Percentiles rank a stretch among this genome's conserved stretches.
phyloP scores from a whole-genome alignment of 64 coral and sea anemone genomes.

The Porites australiensis region DNA sequence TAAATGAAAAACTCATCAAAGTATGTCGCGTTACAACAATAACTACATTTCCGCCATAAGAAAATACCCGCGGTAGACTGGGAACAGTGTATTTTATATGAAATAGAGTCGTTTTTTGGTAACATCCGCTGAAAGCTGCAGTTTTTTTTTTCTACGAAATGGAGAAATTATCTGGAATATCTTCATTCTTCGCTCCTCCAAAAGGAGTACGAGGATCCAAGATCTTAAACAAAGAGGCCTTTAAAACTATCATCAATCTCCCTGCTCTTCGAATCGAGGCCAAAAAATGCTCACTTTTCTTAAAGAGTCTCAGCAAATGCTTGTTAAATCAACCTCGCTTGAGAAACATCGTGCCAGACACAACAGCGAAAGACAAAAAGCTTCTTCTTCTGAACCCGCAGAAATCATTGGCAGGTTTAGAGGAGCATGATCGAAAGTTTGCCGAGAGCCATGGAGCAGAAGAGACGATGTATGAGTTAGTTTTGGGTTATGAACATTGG shows the following conservation, averaged over 20 bases:
- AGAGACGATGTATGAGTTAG: conserved; percentile 62
- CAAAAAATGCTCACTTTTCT: conserved; percentile 86
- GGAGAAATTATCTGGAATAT: neutral
- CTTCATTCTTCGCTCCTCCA: conserved; percentile 6
- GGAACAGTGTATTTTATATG: neutral
- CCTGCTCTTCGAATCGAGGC: conserved; percentile 87
- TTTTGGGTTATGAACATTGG: conserved; percentile 89
- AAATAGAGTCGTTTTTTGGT: accelerated
- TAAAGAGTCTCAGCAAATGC: conserved; percentile 74
- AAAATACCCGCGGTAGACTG: neutral
- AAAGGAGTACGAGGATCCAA: conserved; percentile 7
- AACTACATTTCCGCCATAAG: conserved; percentile 28
- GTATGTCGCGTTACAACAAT: neutral
- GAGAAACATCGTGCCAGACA: conserved; percentile 87
- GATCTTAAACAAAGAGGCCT: conserved; percentile 33
- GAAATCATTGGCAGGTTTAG: conserved; percentile 55
- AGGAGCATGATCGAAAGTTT: conserved; percentile 69
- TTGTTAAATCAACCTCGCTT: conserved; percentile 91
- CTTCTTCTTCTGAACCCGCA: conserved; percentile 80
- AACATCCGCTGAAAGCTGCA: conserved; percentile 4
- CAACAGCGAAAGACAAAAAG: conserved; percentile 52
- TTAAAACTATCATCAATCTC: conserved; percentile 49
- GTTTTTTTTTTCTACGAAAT: neutral
- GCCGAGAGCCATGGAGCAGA: conserved; percentile 54
- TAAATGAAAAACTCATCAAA: neutral